phyloP scores from a whole-genome alignment of 2,113 vertebrate genomes.

The Pachypanchax playfairii region DNA sequence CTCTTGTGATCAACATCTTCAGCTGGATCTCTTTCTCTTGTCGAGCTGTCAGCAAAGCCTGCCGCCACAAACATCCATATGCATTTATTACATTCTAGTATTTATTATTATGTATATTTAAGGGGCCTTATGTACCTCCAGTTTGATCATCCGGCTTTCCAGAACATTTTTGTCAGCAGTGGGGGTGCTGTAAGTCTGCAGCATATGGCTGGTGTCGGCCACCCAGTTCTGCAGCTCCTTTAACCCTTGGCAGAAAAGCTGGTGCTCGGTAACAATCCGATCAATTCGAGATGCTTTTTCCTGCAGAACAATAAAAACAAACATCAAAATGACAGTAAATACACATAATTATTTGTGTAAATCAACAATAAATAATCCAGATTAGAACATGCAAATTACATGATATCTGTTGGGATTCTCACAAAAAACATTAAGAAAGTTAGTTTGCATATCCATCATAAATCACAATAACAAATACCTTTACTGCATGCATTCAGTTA shows the following conservation, averaged over 20 bases:
- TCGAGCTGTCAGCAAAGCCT: slow-evolving; percentile 88
- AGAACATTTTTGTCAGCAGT: slow-evolving; percentile 92
- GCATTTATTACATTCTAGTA: slow-evolving; percentile 1
- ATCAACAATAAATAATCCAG: background rate
- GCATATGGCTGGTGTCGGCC: slow-evolving; percentile 86
- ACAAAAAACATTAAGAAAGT: slow-evolving; percentile 3
- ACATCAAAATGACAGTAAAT: background rate
- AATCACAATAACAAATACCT: slow-evolving; percentile 23
- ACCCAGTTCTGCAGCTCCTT: slow-evolving; percentile 95
- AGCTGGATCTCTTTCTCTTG: slow-evolving; percentile 98
- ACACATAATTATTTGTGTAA: background rate
- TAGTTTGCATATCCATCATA: too few species aligned
- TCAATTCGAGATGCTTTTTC: slow-evolving; percentile 93
- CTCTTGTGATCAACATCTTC: slow-evolving; percentile 91
- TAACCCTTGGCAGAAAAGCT: slow-evolving; percentile 87
- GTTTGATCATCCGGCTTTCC: slow-evolving; percentile 91
- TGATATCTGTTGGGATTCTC: slow-evolving; percentile 1
- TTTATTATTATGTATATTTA: background rate
- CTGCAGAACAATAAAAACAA: slow-evolving; percentile 69
- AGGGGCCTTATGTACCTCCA: slow-evolving; percentile 84
- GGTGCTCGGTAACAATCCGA: slow-evolving; percentile 89
- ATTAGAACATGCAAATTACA: background rate
- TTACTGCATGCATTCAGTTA: slow-evolving; percentile 28
- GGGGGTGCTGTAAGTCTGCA: slow-evolving; percentile 89
- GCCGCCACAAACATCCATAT: slow-evolving; percentile 4